Evolutionary conservation across 2,888 invertebrate genomes (phyloP).

Genomic region (Reticulitermes lucifugus): DNA sequence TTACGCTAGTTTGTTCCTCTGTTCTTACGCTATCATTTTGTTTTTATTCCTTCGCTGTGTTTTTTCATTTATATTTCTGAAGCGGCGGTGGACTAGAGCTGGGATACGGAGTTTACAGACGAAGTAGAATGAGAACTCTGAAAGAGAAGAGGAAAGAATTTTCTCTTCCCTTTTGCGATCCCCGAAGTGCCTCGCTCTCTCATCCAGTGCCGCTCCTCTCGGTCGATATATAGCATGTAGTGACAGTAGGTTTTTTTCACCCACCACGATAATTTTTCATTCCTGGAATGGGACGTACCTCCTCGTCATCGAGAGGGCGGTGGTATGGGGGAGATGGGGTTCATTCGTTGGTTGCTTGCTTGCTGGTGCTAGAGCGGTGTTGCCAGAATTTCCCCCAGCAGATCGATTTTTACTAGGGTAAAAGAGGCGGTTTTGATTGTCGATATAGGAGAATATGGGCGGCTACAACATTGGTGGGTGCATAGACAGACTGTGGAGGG

Average conservation of each 20-base stretch:
- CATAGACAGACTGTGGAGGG: neutral
- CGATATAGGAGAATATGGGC: conserved; percentile 4
- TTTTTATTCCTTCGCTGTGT: neutral
- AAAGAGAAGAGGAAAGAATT: neutral
- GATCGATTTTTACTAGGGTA: conserved; percentile 53
- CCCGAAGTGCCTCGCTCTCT: conserved; percentile 33
- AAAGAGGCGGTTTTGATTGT: conserved; percentile 28
- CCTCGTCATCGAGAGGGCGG: conserved; percentile 4
- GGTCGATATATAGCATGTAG: conserved; percentile 51
- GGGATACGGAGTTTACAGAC: neutral
- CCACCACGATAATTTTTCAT: conserved; percentile 52
- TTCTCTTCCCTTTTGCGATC: neutral
- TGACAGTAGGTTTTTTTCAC: conserved; percentile 50
- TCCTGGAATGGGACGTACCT: conserved; percentile 50
- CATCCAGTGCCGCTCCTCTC: conserved; percentile 51
- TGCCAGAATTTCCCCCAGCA: conserved; percentile 43
- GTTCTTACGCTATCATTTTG: neutral
- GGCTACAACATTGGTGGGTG: conserved; percentile 31
- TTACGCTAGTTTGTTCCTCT: neutral
- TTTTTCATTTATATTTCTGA: neutral
- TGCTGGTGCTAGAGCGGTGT: conserved; percentile 43
- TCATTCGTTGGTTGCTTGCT: conserved; percentile 18
- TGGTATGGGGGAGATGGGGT: neutral
- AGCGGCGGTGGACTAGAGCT: neutral
- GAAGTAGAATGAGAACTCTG: neutral